These are phyloP conservation scores for Latrodectus elegans DNA, from an alignment of 2,888 invertebrate genomes.

Conservation along the genomic window DNA sequence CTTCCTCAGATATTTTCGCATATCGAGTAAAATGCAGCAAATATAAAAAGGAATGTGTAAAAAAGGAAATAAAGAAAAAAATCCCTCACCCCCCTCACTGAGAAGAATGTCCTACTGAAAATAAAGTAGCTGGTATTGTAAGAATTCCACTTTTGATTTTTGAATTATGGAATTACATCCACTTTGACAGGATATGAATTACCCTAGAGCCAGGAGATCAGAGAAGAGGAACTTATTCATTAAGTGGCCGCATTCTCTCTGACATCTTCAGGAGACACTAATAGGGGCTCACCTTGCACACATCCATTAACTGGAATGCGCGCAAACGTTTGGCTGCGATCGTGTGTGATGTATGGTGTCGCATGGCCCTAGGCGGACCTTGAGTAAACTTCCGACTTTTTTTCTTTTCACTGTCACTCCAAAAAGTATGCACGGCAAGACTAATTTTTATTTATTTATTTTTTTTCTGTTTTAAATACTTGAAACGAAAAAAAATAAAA, in stretches of 20 bases:
- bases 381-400: neutral
- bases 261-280: conserved; percentile 47
- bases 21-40: too few species aligned
- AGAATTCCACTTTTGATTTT: conserved; percentile 43
- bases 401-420: too few species aligned
- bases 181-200: conserved; percentile 64
- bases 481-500: too few species aligned
- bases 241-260: conserved; percentile 47
- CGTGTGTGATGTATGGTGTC: conserved; percentile 44
- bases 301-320: conserved; percentile 46
- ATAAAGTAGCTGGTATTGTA: conserved; percentile 2
- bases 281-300: conserved; percentile 63
- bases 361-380: neutral
- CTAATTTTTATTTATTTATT: too few species aligned
- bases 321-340: conserved; percentile 14
- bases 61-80: too few species aligned
- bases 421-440: too few species aligned
- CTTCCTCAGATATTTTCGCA: too few species aligned
- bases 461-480: too few species aligned
- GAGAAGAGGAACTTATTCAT: conserved; percentile 54
- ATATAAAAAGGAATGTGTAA: too few species aligned
- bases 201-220: conserved; percentile 59
- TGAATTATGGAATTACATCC: conserved; percentile 45
- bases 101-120: neutral
- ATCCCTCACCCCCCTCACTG: too few species aligned